Conservation (phyloP, 2,797 vertebrate genomes). For the Caiman crocodilus region DNA sequence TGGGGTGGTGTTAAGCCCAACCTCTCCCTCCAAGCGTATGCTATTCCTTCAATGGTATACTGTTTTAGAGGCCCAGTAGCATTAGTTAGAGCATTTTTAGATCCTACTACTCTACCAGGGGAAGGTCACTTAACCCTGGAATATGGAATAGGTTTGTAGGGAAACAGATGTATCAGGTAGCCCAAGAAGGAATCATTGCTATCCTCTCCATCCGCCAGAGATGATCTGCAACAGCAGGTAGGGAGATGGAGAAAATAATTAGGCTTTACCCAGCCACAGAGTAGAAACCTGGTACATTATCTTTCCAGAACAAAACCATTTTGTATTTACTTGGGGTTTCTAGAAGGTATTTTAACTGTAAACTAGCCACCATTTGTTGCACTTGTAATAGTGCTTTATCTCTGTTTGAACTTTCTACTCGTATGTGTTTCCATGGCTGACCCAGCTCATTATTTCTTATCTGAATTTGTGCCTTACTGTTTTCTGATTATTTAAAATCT, state of each 20-base stretch:
- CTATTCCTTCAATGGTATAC: background rate
- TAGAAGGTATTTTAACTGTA: background rate
- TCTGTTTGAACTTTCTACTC: too few species aligned
- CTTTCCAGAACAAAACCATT: background rate
- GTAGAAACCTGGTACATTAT: too few species aligned
- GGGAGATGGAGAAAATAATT: too few species aligned
- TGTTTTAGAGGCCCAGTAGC: background rate
- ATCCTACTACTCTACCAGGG: background rate
- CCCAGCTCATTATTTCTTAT: too few species aligned
- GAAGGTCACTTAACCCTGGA: background rate
- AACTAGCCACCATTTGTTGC: background rate
- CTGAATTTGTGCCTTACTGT: too few species aligned
- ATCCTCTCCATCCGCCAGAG: too few species aligned
- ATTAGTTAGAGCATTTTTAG: background rate
- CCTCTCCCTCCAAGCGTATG: background rate
- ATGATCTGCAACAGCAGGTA: too few species aligned
- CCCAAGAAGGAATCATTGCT: too few species aligned
- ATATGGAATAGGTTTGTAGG: background rate
- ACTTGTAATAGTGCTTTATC: background rate
- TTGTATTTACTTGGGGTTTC: too few species aligned
- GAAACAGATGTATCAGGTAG: too few species aligned
- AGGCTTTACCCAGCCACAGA: too few species aligned
- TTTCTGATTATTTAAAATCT: background rate
- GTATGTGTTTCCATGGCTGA: too few species aligned
- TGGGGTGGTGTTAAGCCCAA: background rate